phyloP scores from a whole-genome alignment of 2,797 vertebrate genomes.

The Sylvia borin region DNA sequence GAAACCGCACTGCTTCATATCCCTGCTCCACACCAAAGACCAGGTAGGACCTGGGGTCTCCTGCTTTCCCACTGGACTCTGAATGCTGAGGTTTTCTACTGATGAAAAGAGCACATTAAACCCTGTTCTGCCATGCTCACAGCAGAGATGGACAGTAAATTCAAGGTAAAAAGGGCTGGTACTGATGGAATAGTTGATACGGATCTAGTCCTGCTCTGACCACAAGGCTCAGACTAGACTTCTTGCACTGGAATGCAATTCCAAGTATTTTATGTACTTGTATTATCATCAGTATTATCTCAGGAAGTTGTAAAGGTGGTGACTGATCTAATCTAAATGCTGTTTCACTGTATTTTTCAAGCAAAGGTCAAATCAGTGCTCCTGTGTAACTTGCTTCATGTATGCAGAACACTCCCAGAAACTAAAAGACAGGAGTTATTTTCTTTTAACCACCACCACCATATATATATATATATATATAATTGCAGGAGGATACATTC shows the following conservation, averaged over 20 bases:
- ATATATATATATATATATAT: too few relatives aligned
- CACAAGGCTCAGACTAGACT: background rate
- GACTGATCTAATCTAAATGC: background rate
- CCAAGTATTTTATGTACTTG: background rate
- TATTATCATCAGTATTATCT: background rate
- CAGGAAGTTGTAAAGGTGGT: background rate
- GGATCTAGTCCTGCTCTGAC: background rate
- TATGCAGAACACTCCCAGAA: background rate
- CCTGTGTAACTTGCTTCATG: background rate
- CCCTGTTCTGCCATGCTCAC: background rate
- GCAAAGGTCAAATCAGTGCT: background rate
- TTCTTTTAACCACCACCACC: background rate
- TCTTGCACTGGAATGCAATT: background rate
- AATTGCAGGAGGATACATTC: background rate
- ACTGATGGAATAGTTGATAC: rapidly evolving
- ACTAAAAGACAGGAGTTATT: background rate
- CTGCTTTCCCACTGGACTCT: background rate
- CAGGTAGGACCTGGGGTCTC: background rate
- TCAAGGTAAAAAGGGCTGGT: background rate
- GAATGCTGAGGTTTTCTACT: background rate
- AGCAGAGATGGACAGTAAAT: background rate
- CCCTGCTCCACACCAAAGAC: background rate
- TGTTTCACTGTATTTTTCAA: background rate
- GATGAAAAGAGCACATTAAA: background rate
- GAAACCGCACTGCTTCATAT: background rate